Evolutionary conservation across 2,797 vertebrate species (phyloP).

Genomic region (Chelmon rostratus): DNA sequence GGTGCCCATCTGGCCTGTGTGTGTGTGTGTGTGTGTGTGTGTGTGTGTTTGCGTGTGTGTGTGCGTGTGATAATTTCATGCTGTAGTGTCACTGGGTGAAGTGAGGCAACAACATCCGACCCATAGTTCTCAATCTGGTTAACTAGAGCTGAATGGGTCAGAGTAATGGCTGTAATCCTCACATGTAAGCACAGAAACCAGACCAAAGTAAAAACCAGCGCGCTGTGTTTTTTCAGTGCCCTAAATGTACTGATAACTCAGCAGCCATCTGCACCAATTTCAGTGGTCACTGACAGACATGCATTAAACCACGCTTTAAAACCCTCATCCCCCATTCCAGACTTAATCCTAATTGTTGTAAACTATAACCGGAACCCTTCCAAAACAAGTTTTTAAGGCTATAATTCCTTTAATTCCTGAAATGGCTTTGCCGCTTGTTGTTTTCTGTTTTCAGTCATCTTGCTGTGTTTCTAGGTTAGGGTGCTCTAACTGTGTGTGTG

Average conservation of each 20-base stretch:
- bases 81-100: slow-evolving; percentile 41
- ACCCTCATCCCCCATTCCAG: slow-evolving; percentile 41
- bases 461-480: slow-evolving; percentile 65
- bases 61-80: slow-evolving; percentile 36
- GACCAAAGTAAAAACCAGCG: slow-evolving; percentile 38
- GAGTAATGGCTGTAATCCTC: slow-evolving; percentile 59
- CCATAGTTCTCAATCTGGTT: slow-evolving; percentile 66
- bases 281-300: slow-evolving; percentile 46
- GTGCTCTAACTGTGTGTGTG: slow-evolving; percentile 60
- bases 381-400: slow-evolving; percentile 13
- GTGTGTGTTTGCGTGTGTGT: slow-evolving; percentile 9
- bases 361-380: slow-evolving; percentile 43
- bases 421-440: slow-evolving; percentile 52
- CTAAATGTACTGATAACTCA: slow-evolving; percentile 60
- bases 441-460: slow-evolving; percentile 54
- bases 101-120: slow-evolving; percentile 34
- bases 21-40: slow-evolving; percentile 25
- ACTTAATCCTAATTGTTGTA: slow-evolving; percentile 56
- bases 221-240: slow-evolving; percentile 30
- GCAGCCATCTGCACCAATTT: slow-evolving; percentile 55
- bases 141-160: slow-evolving; percentile 62
- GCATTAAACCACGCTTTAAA: slow-evolving; percentile 52
- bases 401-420: slow-evolving; percentile 54
- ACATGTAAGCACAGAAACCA: slow-evolving; percentile 61
- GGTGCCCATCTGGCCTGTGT: slow-evolving; percentile 50